Base-by-base conservation (phyloP, 2,888 invertebrate genomes). In the Tetanocera ferruginea region DNA sequence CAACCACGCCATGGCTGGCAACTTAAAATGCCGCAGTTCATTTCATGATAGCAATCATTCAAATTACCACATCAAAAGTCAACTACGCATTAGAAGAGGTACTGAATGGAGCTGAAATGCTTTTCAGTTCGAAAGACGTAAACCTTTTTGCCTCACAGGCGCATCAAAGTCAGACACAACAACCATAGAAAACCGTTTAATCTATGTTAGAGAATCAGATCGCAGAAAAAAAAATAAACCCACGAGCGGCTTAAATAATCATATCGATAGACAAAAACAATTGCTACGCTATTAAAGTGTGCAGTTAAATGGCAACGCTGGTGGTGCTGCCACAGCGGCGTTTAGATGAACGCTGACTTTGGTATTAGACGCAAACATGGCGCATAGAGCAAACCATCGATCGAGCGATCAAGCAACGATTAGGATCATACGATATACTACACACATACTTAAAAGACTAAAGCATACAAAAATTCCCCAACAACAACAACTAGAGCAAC, bases 51-150 rank as follows among this genome's bases (percentile, higher is more conserved):
- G 52, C 52, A 67, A 77, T 76, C 77, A 77, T 73, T 77, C 79
- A 72, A 76, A 79, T 79, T 79, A 77, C 77, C 79, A 77, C 79
- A 76, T 77, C 79, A 77, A 69, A 43, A 67, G 77, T 76, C 76
- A 76, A 77, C 77, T 79, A 79, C 72, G 76, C 52, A 79, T 66
- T 62, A 25, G 55, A 73, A 66, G 51, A 43, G 43, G 37, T n/a
- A 9, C 25, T 52, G 25, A 43, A 43, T 51, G 34, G 28, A 23
- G 55, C 51, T 43, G 51, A 31, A 43, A 43, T 11, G 43, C 43
- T 43, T 43, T 43, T 6, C 11, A 43, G 43, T 43, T 14, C 37
- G 28, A 55, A 55, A 3, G 23, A 43, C 43, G 17, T 67, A 9
- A 67, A 67, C 66, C 19, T 11, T 70, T 17, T 25, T n/a, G 51